Base-by-base conservation (phyloP, 2,113 vertebrate species). In the Hippoglossus stenolepis region DNA sequence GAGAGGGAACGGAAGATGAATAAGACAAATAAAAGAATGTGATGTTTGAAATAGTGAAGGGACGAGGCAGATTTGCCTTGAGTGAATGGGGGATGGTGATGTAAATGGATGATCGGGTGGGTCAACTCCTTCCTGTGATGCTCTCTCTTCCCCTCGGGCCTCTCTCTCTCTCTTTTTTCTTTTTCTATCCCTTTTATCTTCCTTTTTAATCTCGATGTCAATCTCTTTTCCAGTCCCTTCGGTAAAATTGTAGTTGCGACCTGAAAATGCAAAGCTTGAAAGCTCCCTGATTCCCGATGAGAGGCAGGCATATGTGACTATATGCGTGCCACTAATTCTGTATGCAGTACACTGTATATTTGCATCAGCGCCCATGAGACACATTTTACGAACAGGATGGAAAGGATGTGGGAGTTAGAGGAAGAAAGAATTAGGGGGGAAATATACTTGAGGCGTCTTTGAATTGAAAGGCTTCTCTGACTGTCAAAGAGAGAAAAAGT, bases 51-150 rank as follows among this genome's bases (percentile, higher is more conserved):
- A 74, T 59, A 76, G 75, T 43, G 56, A 61, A 31, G 18, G 38
- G 70, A 69, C 23, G 5, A 43, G 62, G 70, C 82, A 66, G 68
- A 54, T 62, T 70, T 70, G 54, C 62, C 38, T 69, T 62, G 31
- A 61, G 63, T 75, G 64, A 75, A 85, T 73, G 84, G 70, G 87
- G 91, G 83, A 87, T 73, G 87, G 73, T 85, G 51, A 40, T 73
- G 62, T 73, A 79, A 75, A 73, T 11, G 78, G 70, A 77, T 88
- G 81, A 83, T 77, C 23, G 84, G 68, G 76, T 85, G 88, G 90
- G 85, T 89, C 77, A 85, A 31, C 47, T 90, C 62, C 71, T 62
- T 82, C 61, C 79, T 84, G 49, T 71, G 59, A 67, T 71, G 59
- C 58, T 60, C 59, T 64, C 24, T 54, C 57, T 74, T 59, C 45